A percentile compares a stretch with the other conserved stretches of the same genome.
phyloP scores from a whole-genome alignment of 2,797 vertebrate species.

The Malurus splendens region DNA sequence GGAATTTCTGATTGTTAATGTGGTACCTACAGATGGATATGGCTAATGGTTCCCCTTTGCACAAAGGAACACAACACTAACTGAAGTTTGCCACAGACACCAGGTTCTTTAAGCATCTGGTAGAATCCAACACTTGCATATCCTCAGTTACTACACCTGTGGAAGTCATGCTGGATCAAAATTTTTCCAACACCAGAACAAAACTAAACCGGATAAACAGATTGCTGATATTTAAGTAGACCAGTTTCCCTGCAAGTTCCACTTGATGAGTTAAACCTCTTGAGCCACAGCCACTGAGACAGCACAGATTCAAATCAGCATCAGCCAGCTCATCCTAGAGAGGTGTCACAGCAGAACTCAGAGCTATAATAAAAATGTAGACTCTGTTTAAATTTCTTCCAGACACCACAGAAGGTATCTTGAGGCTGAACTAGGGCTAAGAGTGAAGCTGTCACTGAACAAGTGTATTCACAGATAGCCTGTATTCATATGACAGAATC shows the following conservation, averaged over 20 bases:
- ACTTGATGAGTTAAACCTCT: not conserved
- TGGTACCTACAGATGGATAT: not conserved
- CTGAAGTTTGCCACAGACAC: not conserved
- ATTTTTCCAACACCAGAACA: not conserved
- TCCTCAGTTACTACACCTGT: not conserved
- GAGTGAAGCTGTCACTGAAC: not conserved
- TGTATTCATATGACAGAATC: not conserved
- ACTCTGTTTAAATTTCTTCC: not conserved
- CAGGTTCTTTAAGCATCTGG: not conserved
- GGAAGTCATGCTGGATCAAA: not conserved
- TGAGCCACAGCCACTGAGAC: not conserved
- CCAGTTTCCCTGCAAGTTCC: not conserved
- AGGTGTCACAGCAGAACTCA: not conserved
- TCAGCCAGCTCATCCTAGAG: not conserved
- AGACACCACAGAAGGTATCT: not conserved
- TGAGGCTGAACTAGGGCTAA: not conserved
- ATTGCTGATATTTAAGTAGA: not conserved
- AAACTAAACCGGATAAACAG: not conserved
- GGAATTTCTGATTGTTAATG: not conserved
- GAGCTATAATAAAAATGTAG: conserved; percentile 17
- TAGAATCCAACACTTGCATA: not conserved
- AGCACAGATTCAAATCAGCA: conserved; percentile 29
- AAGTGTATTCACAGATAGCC: not conserved
- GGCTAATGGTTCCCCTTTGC: not conserved
- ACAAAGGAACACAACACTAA: not conserved